A percentile compares a stretch with the other conserved stretches of the same genome.
phyloP scores from a whole-genome alignment of 2,888 invertebrate genomes.

The Rotaria magnacalcarata region DNA sequence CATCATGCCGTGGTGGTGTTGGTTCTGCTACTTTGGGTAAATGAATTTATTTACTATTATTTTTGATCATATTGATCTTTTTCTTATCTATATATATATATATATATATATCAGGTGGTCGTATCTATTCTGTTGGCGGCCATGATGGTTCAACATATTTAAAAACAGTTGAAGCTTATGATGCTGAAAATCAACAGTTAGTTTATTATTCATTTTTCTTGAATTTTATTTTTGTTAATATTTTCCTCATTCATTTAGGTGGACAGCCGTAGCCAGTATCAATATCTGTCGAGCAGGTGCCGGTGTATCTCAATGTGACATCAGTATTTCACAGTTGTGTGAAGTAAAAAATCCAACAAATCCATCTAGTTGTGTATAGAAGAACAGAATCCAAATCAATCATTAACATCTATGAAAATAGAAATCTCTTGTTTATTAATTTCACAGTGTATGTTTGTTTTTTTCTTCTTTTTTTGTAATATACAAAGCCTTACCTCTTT shows the following conservation, averaged over 20 bases:
- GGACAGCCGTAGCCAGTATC: constrained; percentile 61
- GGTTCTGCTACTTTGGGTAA: constrained; percentile 22
- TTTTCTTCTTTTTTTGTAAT: background rate
- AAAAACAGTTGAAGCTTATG: constrained; percentile 48
- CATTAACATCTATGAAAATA: background rate
- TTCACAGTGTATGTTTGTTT: background rate
- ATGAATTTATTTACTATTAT: background rate
- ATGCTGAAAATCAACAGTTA: background rate
- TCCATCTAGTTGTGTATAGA: constrained; percentile 22
- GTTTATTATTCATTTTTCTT: background rate
- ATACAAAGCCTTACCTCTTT: background rate
- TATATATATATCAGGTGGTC: constrained; percentile 47
- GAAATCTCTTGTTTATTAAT: background rate
- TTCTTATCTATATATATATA: background rate
- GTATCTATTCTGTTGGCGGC: constrained; percentile 56
- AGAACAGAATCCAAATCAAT: background rate
- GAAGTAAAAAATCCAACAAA: constrained; percentile 29
- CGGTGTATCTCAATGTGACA: constrained; percentile 30
- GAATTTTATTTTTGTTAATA: background rate
- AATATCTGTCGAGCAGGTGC: constrained; percentile 59
- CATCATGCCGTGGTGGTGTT: constrained; percentile 33
- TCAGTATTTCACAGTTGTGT: background rate
- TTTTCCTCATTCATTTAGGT: constrained; percentile 48
- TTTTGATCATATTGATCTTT: background rate
- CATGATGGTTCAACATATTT: constrained; percentile 52